Base-by-base conservation (phyloP, 2,113 vertebrate species). In the Syngnathus scovelli region DNA sequence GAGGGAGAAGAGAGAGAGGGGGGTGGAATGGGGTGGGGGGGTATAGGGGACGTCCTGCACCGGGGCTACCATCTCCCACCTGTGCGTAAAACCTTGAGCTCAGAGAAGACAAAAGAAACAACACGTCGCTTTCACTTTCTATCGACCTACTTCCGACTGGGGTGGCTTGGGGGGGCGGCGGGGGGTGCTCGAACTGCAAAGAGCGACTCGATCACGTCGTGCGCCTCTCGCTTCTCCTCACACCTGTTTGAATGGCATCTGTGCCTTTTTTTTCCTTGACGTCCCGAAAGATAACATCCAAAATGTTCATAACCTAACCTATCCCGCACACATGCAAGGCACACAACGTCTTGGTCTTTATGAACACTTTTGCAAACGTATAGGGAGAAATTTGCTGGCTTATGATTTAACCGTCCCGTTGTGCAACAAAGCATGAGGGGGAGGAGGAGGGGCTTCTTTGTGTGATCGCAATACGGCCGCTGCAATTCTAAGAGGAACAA, bases 181-280 rank as follows among this genome's bases (percentile, higher is more conserved):
- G 23, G 27, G 23, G 11, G 10, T 23, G 6, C 18, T 19, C 19
- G n/a, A 52, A 19, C 19, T 51, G 16, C 64, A 72, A 27, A 59
- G 55, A 9, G 70, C 71, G 70, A 52, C 74, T 66, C 27, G 27
- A 33, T 33, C 82, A 75, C 80, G 83, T 69, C 82, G 72, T 73
- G 80, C 77, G 46, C 82, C 85, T 74, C 84, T 82, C 65, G 61
- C 83, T 37, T 72, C 78, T 84, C 81, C 78, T 84, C 89, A 89
- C 91, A 92, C 91, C 91, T 92, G 91, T 92, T 91, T 90, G 91
- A 91, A 90, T 91, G 85, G 75, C 85, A 79, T 75, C 70, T 75
- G n/a, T 21, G 27, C 54, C 23, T 56, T 19, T 27, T 55, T 6
- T 56, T 6, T 12, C 27, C 3, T 55, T 23, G 46, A 18, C 18